Base-by-base conservation (phyloP, 2,888 invertebrate species). In the Eretmocerus hayati region DNA sequence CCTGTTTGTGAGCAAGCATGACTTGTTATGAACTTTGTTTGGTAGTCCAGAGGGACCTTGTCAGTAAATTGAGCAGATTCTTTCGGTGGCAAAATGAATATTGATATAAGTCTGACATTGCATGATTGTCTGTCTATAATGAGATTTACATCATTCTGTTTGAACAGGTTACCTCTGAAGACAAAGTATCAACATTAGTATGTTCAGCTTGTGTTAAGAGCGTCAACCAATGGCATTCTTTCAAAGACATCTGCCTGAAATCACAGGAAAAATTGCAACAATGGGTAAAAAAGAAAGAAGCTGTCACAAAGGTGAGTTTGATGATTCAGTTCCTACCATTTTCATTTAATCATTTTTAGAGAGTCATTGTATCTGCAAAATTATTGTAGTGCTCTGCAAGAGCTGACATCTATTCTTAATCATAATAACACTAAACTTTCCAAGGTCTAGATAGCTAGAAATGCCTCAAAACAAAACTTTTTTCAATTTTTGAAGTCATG, bases 211-310 rank as follows among this genome's bases (percentile, higher is more conserved):
- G 85, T 63, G 67, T 79, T 60, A 75, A 74, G 60, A 81, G 78
- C 73, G 77, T 85, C 58, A 80, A 81, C 63, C 78, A 77, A 65
- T 85, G 83, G 83, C 77, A 81, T 62, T 69, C 73, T 56, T 85
- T 81, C 73, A 83, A 80, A 69, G 74, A 76, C 65, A 72, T 76
- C 19, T 85, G 84, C 71, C 74, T 77, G 59, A 76, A 76, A 63
- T 79, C 83, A 57, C 84, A 85, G 74, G 76, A 75, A 63, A 83
- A 81, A 70, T 72, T 84, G 59, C 75, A 74, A 62, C 74, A 77
- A 70, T 78, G 81, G 76, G 65, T 77, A 60, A 50, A 57, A 22
- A 62, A 58, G 35, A 60, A 61, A 23, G 22, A 47, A 11, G 50
- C 56, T 13, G 15, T 49, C 13, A 9, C 11, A 9, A 26, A 6